Evolutionary conservation across 2,113 vertebrate species (phyloP).

Genomic region (Maccullochella peelii): DNA sequence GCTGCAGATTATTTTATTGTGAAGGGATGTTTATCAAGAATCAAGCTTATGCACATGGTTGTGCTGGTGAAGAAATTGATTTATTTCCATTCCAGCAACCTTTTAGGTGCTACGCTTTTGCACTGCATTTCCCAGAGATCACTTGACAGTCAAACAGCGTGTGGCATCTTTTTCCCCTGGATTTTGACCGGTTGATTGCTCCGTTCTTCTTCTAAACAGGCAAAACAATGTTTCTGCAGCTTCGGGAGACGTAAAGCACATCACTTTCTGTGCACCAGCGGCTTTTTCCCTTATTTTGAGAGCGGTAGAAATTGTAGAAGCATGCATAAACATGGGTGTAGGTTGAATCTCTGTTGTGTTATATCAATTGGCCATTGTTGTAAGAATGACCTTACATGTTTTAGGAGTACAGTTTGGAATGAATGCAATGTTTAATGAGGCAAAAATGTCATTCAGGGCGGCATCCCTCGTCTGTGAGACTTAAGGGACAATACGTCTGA

Average conservation of each 20-base stretch:
- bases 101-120: not conserved
- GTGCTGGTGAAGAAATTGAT: not conserved
- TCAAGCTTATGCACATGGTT: not conserved
- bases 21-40: not conserved
- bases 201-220: not conserved
- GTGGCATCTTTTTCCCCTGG: not conserved
- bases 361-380: not conserved
- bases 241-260: not conserved
- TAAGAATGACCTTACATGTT: not conserved
- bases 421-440: conserved; percentile 15
- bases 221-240: conserved; percentile 2
- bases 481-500: conserved; percentile 3
- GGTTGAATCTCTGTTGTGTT: not conserved
- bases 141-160: not conserved
- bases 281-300: not conserved
- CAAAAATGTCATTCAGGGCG: not conserved
- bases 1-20: conserved; percentile 1
- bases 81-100: not conserved
- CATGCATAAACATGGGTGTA: not conserved
- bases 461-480: conserved; percentile 5
- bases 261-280: not conserved
- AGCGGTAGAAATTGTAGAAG: not conserved
- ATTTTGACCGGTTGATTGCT: not conserved
- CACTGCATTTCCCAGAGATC: conserved; percentile 2
- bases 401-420: not conserved